Evolutionary conservation across 1,140 invertebrate species (phyloP), one percentile per base, ranked within the genome.

Genomic region (Fopius arisanus): DNA sequence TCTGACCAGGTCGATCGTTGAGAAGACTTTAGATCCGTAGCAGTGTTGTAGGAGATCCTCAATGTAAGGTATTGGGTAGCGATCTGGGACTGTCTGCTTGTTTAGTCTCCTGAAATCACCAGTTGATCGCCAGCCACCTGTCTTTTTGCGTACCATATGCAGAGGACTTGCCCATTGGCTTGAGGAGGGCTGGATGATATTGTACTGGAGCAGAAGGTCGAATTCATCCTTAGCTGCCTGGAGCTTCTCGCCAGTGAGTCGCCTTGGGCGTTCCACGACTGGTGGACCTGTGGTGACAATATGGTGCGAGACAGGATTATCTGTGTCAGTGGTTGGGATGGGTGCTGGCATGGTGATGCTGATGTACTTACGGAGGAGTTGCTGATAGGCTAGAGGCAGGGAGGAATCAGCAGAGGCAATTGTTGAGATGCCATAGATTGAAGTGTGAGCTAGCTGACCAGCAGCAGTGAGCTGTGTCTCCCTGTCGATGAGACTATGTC

Each of bases 31-130:
- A 7, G 77, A 54, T 0, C 80, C 81, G 0, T 67, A 70, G 9
- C 89, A 43, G 2, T 48, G 65, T 67, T 83, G 77, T 6, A 88
- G 70, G 10, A 77, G 70, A 37, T 87, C 83, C 31, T 88, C 48
- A 14, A 78, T 73, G 19, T 23, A 1, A 0, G 81, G 79, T 2
- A 84, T 67, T 43, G 79, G 82, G 67, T 81, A 86, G 1, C 72
- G 14, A 67, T 86, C 83, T 1, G 78, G 74, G 7, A 77, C 51
- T 14, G 84, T 87, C 7, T 76, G 14, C 5, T 72, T 23, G 71
- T 88, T 89, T 0, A 88, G 72, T 6, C 63, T 62, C 7, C 82
- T 73, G 67, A 82, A 89, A 66, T 88, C 87, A 0, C 84, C 81
- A 67, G 78, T 81, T 0, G 79, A 65, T 3, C 85, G 65, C 74